These are phyloP conservation scores for Lepetodrilus schrolli DNA, from an alignment of 2,888 invertebrate species.

Conservation along the genomic window DNA sequence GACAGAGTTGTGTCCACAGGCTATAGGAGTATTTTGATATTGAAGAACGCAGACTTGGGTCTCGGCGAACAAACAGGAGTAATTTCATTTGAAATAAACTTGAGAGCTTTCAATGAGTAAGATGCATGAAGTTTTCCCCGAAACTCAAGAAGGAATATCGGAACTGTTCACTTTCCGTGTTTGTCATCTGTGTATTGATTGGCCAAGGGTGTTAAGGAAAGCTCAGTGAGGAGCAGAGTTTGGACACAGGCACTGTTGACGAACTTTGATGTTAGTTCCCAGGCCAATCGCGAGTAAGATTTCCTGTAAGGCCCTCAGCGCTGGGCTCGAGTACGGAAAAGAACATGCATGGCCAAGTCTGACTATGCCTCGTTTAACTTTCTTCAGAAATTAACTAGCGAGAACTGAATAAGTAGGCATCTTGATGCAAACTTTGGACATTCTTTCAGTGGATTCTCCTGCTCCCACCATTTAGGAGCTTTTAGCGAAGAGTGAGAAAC, in stretches of 20 bases:
- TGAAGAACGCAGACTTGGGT: background rate
- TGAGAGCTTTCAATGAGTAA: background rate
- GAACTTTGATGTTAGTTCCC: background rate
- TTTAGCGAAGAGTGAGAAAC: too few relatives aligned
- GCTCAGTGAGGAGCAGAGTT: background rate
- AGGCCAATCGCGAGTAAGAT: background rate
- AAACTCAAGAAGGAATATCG: background rate
- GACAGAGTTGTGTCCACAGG: background rate
- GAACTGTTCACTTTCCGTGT: slow-evolving; percentile 8
- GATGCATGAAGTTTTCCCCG: slow-evolving; percentile 6
- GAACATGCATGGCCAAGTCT: background rate
- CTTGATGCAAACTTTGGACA: background rate
- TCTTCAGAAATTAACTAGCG: slow-evolving; percentile 4
- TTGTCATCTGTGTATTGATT: slow-evolving; percentile 14
- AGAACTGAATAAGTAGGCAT: background rate
- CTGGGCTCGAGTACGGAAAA: background rate
- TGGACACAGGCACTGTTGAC: background rate
- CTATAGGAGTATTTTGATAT: background rate
- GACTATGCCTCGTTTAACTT: slow-evolving; percentile 1
- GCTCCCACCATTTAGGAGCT: too few relatives aligned
- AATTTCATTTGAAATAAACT: slow-evolving; percentile 26
- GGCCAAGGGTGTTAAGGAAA: background rate
- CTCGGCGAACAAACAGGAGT: slow-evolving; percentile 5
- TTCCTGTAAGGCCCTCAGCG: background rate
- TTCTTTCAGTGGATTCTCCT: too few relatives aligned